Base-by-base conservation (phyloP, 92 coral and sea anemone species). In the Desmophyllum pertusum region DNA sequence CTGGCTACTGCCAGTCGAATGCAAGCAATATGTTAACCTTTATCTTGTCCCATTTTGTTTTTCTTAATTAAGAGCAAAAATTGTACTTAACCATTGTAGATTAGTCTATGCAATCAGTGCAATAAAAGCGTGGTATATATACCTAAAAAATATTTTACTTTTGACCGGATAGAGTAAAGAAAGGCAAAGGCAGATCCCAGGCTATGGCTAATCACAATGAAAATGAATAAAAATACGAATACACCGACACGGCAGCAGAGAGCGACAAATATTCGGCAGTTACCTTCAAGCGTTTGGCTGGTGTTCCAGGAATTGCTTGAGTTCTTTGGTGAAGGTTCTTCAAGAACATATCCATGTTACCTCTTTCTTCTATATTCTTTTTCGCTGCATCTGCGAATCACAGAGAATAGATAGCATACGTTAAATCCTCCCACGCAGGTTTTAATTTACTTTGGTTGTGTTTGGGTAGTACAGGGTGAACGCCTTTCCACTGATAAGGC, bases 251-350 rank as follows among this genome's bases (percentile, higher is more conserved):
- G 25, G 23, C 11, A 67, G 0, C 15, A 15, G 73, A 18, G 23
- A 33, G 73, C 42, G 6, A 67, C 36, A n/a, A 62, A 11, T 21
- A 62, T 3, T 27, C 3, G 45, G 42, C 10, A 41, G 77, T 41
- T 72, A 96, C 98, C 98, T 88, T 90, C 33, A 96, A 87, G 41
- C 99, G 97, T 83, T 94, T 96, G 41, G 91, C 93, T 38, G 98
- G 97, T 75, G 97, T 91, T 51, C 92, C 84, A 21, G 99, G 99
- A 55, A 96, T 90, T 35, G 95, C 90, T 79, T 83, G 88, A 29
- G 95, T 88, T 78, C 95, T 89, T 86, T 93, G 81, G 85, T 94
- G 98, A 63, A 96, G 91, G 52, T 91, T 91, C 46, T 62, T 62
- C 74, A 96, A 78, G 66, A 87, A 96, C 10, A 81, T 68, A 52